Conservation (phyloP, 53 echinoderm and acorn worm species). For the Holothuria scabra region DNA sequence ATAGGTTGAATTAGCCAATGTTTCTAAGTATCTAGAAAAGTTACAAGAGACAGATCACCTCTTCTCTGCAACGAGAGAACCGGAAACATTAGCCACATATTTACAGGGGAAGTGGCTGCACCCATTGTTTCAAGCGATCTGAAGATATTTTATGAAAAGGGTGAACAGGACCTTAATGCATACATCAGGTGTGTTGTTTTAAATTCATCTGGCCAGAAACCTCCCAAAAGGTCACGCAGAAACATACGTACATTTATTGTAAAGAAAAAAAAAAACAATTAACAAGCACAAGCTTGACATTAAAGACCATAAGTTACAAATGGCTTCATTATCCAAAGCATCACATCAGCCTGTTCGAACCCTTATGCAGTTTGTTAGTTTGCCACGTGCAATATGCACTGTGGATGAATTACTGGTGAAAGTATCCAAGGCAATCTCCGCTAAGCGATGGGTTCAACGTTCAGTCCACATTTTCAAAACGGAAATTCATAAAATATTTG, state of each 20-base stretch:
- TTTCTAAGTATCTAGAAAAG: neutral
- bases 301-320: conserved; percentile 2
- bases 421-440: conserved; percentile 15
- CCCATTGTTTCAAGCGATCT: neutral
- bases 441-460: neutral
- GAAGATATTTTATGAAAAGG: neutral
- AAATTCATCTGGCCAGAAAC: neutral
- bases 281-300: conserved; percentile 7
- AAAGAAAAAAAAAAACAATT: neutral
- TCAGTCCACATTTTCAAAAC: neutral
- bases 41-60: neutral
- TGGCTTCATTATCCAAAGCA: conserved; percentile 17
- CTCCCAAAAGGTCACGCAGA: neutral
- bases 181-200: conserved; percentile 22
- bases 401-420: neutral
- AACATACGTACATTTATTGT: neutral
- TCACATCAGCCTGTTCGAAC: conserved; percentile 1
- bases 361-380: too few species aligned
- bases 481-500: conserved; percentile 52
- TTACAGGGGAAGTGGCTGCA: conserved; percentile 31
- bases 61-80: neutral
- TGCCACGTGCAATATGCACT: too few species aligned
- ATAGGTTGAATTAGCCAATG: neutral
- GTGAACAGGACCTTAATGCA: conserved; percentile 24
- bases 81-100: neutral